Percentiles rank a stretch among this genome's conserved stretches.
phyloP scores from a whole-genome alignment of 23 tunicate species.

The Diplosoma virens region DNA sequence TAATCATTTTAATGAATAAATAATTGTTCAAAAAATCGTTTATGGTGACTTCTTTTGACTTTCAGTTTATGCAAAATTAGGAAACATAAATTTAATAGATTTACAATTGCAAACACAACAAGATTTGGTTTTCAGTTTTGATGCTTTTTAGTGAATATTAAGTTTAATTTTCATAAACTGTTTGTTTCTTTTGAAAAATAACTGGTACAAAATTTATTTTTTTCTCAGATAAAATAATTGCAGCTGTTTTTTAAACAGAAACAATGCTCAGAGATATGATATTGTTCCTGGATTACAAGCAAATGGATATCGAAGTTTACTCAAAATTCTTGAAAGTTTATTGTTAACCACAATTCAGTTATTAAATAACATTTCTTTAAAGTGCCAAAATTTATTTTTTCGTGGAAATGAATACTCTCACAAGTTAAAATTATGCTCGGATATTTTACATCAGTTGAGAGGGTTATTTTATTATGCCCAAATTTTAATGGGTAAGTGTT shows the following conservation, averaged over 20 bases:
- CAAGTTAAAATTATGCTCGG: conserved; percentile 41
- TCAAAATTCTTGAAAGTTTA: conserved; percentile 51
- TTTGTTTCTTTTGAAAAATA: too few relatives aligned
- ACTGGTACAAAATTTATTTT: too few relatives aligned
- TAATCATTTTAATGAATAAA: too few relatives aligned
- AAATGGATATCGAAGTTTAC: conserved; percentile 73
- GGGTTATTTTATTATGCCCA: conserved; percentile 70
- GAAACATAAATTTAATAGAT: too few relatives aligned
- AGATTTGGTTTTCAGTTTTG: too few relatives aligned
- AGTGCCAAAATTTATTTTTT: conserved; percentile 41
- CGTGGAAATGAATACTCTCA: conserved; percentile 52
- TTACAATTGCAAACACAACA: neutral
- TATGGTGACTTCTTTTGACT: too few relatives aligned
- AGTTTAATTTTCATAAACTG: neutral
- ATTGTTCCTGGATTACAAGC: conserved; percentile 62
- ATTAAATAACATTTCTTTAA: conserved; percentile 22
- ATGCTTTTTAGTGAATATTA: neutral
- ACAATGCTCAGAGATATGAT: conserved; percentile 48
- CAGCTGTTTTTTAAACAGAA: conserved; percentile 31
- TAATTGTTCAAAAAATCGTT: too few relatives aligned
- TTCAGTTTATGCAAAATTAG: too few relatives aligned
- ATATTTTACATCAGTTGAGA: conserved; percentile 70
- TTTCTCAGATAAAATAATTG: too few relatives aligned
- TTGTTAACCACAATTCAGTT: conserved; percentile 20
- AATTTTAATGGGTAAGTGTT: conserved; percentile 52